Evolutionary conservation across 2,797 vertebrate species (phyloP).

Genomic region (Limnodromus scolopaceus): DNA sequence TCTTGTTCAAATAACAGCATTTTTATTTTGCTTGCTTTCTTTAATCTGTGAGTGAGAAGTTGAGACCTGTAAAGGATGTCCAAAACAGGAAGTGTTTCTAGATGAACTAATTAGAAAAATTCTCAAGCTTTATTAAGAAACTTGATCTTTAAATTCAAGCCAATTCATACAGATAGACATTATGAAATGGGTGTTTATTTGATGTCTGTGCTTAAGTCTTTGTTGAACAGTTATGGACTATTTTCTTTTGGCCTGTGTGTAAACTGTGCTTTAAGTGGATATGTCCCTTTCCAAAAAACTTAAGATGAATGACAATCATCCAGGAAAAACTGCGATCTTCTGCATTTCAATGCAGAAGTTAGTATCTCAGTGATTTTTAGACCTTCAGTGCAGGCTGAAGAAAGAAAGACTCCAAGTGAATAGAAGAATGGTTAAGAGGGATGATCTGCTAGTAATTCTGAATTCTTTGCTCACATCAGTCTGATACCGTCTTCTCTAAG

Average conservation of each 20-base stretch:
- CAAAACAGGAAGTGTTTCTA: background rate
- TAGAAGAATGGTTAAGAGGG: background rate
- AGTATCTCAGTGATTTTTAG: background rate
- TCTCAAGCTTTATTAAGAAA: background rate
- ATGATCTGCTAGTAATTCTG: background rate
- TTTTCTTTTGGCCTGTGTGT: background rate
- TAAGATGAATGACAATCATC: background rate
- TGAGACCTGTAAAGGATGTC: background rate
- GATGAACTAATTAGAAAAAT: background rate
- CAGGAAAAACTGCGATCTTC: background rate
- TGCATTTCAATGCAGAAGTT: background rate
- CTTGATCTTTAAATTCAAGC: background rate
- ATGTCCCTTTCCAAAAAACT: background rate
- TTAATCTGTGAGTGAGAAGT: too few species aligned
- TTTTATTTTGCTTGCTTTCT: background rate
- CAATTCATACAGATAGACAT: background rate
- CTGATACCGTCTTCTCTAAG: background rate
- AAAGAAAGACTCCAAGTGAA: background rate
- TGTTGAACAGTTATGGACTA: background rate
- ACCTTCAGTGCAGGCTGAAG: background rate
- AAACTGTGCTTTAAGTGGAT: fast-evolving
- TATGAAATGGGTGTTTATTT: background rate
- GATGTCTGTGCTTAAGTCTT: background rate
- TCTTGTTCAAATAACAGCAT: background rate
- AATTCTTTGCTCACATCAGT: background rate